Conservation (phyloP, 1,140 invertebrate genomes). For the Mya arenaria region DNA sequence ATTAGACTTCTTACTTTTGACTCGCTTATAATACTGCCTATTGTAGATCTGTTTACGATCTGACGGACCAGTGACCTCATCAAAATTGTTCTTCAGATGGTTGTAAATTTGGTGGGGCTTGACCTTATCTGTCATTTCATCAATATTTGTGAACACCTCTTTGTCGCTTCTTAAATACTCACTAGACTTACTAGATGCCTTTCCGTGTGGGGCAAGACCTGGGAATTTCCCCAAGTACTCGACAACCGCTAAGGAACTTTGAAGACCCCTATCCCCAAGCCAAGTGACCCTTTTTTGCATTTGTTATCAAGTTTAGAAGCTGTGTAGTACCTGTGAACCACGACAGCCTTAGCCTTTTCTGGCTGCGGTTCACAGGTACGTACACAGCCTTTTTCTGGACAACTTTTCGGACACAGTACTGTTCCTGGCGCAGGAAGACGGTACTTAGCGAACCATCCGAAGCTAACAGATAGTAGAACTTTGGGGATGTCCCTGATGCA, state of each 20-base stretch:
- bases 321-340: slow-evolving; percentile 14
- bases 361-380: slow-evolving; percentile 47
- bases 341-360: background rate
- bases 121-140: too few relatives aligned
- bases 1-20: too few relatives aligned
- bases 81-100: too few relatives aligned
- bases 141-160: too few relatives aligned
- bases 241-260: slow-evolving; percentile 4
- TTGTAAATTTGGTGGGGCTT: too few relatives aligned
- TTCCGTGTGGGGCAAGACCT: slow-evolving; percentile 22
- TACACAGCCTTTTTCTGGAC: background rate
- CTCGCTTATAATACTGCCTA: too few relatives aligned
- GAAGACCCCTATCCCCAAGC: background rate
- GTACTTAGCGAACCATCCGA: background rate
- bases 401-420: slow-evolving; percentile 10
- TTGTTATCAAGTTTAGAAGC: background rate
- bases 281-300: slow-evolving; percentile 56
- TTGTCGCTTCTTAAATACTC: too few relatives aligned
- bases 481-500: slow-evolving; percentile 19
- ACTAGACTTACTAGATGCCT: too few relatives aligned
- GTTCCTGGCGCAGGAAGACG: background rate
- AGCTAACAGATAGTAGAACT: slow-evolving; percentile 12
- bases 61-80: too few relatives aligned
- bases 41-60: too few relatives aligned
- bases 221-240: slow-evolving; percentile 58